Evolutionary conservation across 2,797 vertebrate species (phyloP), one percentile per base, ranked within the genome.

Genomic region (Saxicola maurus): DNA sequence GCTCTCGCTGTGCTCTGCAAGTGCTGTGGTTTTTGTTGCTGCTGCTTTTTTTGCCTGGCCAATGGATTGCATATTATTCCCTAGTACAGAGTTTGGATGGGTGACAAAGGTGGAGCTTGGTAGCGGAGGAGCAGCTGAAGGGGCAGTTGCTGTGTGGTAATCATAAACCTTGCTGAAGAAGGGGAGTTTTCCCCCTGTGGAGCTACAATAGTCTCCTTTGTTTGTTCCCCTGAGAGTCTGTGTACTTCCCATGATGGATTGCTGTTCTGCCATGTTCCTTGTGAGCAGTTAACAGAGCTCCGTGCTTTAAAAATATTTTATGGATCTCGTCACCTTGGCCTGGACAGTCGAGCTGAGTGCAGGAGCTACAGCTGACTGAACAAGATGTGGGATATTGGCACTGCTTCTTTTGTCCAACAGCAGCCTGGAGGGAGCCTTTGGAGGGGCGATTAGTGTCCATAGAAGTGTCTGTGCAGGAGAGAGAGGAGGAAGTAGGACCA

Each of bases 1-100:
- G 27, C 35, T 42, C 30, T 66, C 1, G 0, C 33, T 53, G 31
- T 0, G 0, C 21, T 8, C 24, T 11, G 33, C 45, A 9, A 27
- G 49, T n/a, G 43, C 51, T 23, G 57, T 38, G 73, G 15, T 33
- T 74, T 45, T 69, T 67, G n/a, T 40, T 33, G 35, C 69, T 40
- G 51, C 74, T 46, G 24, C 51, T 74, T 83, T 78, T 80, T 77
- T n/a, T 19, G 62, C 71, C 55, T 20, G 48, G 46, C 46, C 62
- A 30, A 8, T 13, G 21, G 42, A 11, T 56, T 17, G 61, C 4
- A 1, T 52, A 1, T 56, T 51, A 40, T 59, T 57, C 71, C 43
- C 74, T 31, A 45, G n/a, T 5, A 48, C 9, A 5, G 42, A 24
- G 20, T 46, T 82, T 82, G 68, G 72, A 67, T 2, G 4, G 75